A percentile compares a stretch with the other conserved stretches of the same genome.
phyloP scores from a whole-genome alignment of 2,888 invertebrate species.

The Drosophila buzzatii region DNA sequence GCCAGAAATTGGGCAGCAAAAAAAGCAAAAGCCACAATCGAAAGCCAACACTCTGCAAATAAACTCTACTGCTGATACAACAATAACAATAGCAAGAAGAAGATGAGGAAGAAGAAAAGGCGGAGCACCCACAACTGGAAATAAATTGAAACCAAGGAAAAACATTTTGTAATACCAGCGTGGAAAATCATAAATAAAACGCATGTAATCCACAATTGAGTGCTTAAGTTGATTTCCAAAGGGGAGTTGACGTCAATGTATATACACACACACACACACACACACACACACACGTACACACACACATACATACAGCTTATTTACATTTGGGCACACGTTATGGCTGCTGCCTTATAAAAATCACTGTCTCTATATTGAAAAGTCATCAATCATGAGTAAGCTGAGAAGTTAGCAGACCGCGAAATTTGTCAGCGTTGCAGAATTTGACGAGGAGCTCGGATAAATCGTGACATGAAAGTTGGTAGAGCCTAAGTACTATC shows the following conservation, averaged over 20 bases:
- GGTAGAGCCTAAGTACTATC: constrained; percentile 28
- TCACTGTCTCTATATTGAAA: constrained; percentile 68
- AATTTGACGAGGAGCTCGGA: constrained; percentile 35
- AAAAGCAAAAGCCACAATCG: constrained; percentile 46
- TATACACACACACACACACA: constrained; percentile 3
- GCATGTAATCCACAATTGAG: constrained; percentile 81
- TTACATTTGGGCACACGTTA: constrained; percentile 69
- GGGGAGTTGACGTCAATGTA: constrained; percentile 14
- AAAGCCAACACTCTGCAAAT: constrained; percentile 43
- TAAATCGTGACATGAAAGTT: constrained; percentile 57
- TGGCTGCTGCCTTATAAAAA: constrained; percentile 56
- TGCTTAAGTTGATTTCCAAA: constrained; percentile 72
- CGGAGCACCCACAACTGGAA: constrained; percentile 42
- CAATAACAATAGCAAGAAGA: constrained; percentile 23
- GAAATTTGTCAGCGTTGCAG: constrained; percentile 74
- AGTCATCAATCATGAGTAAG: constrained; percentile 72
- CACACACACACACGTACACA: neutral
- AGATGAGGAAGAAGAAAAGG: constrained; percentile 5
- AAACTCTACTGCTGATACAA: constrained; percentile 19
- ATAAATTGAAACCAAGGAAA: constrained; percentile 61
- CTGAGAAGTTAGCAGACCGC: constrained; percentile 67
- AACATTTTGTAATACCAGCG: constrained; percentile 76
- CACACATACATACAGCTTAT: constrained; percentile 43
- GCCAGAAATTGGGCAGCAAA: constrained; percentile 41
- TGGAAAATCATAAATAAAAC: constrained; percentile 81